Evolutionary conservation across 35 echinoderm and acorn worm genomes (phyloP), one percentile per base, ranked within the genome.

Genomic region (Anneissia japonica): DNA sequence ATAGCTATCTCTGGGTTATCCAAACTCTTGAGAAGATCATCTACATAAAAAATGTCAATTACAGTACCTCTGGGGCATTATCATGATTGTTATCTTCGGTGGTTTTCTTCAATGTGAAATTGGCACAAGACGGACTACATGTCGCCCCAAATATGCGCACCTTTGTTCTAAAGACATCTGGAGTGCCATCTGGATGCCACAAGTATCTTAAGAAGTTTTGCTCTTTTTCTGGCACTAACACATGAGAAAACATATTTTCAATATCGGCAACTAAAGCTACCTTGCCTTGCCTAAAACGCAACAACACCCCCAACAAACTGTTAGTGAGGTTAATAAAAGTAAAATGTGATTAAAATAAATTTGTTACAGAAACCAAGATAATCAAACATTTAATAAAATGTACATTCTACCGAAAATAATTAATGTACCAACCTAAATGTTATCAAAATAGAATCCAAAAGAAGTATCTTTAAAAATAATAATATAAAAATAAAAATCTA

Each of bases 311-410:
- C 4, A 87, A 31, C 7, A 92, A 81, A 3, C 26, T 74, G 77
- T 86, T 85, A 45, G 86, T 93, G 0, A 85, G 82, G 30, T 93
- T 86, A n/a, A n/a, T n/a, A n/a, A n/a, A n/a, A n/a, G n/a, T n/a
- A n/a, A n/a, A n/a, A n/a, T n/a, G n/a, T n/a, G n/a, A n/a, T n/a
- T n/a, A n/a, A n/a, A n/a, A n/a, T n/a, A n/a, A n/a, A n/a, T n/a
- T n/a, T n/a, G n/a, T n/a, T n/a, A n/a, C n/a, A n/a, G n/a, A n/a
- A n/a, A n/a, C n/a, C n/a, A n/a, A n/a, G n/a, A n/a, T n/a, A n/a
- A n/a, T n/a, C n/a, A n/a, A n/a, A n/a, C n/a, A n/a, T n/a, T n/a
- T n/a, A n/a, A n/a, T n/a, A n/a, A n/a, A n/a, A n/a, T n/a, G n/a
- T n/a, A n/a, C n/a, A n/a, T n/a, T n/a, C n/a, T n/a, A n/a, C n/a